Evolutionary conservation across 2,888 invertebrate genomes (phyloP).

Genomic region (Girardia tigrina): DNA sequence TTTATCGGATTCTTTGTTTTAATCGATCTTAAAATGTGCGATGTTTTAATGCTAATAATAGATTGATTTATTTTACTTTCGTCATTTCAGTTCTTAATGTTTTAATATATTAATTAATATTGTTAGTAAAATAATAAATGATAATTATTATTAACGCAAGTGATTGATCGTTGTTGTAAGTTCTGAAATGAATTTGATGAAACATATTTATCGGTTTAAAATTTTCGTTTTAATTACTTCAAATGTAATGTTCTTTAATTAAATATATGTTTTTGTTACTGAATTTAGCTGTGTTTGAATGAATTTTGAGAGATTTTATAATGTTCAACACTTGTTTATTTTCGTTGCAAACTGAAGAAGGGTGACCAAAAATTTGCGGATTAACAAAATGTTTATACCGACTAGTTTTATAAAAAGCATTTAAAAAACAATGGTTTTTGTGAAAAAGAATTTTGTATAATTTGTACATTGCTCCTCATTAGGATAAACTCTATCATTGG

Average conservation of each 20-base stretch:
- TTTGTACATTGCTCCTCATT: too few relatives aligned
- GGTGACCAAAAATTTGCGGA: too few relatives aligned
- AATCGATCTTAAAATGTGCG: neutral
- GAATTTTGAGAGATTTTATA: too few relatives aligned
- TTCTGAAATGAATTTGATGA: neutral
- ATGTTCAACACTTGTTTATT: too few relatives aligned
- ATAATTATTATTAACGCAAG: neutral
- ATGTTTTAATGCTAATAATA: neutral
- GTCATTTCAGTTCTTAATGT: neutral
- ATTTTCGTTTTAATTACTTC: neutral
- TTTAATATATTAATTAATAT: neutral
- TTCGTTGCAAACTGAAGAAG: too few relatives aligned
- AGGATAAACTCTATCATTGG: too few relatives aligned
- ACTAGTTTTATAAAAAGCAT: too few relatives aligned
- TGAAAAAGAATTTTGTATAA: too few relatives aligned
- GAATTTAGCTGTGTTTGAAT: too few relatives aligned
- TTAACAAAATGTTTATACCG: too few relatives aligned
- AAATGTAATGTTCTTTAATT: neutral
- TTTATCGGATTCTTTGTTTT: neutral
- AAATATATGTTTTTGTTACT: neutral
- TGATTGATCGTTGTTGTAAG: neutral
- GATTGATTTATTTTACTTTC: neutral
- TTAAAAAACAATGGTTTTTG: too few relatives aligned
- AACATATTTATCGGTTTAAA: neutral
- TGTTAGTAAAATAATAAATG: neutral